Evolutionary conservation across 2,888 invertebrate species (phyloP), one percentile per base, ranked within the genome.

Genomic region (Epistrophe eligans): DNA sequence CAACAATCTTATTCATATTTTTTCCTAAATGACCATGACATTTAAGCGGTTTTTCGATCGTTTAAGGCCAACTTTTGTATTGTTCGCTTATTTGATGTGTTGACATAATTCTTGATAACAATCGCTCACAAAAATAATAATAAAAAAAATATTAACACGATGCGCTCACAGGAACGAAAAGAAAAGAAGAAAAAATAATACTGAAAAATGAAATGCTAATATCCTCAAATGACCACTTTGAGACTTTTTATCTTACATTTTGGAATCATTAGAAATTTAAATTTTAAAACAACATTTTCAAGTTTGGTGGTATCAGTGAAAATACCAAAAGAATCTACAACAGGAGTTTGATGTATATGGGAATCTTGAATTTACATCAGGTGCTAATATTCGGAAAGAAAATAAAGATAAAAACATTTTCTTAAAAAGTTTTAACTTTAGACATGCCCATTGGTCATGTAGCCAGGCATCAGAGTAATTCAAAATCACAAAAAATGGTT

Each of bases 301-400:
- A 57, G 32, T n/a, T 32, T 1, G 5, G n/a, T n/a, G n/a, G n/a
- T 32, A 57, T 57, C 28, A 10, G 57, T 11, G 57, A 10, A 57
- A 57, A 57, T 0, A 35, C 52, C 24, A 57, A 32, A 57, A 32
- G n/a, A 57, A 32, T n/a, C n/a, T 57, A 10, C 10, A 57, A 57
- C 8, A 35, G 32, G 57, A 57, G 32, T 57, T 35, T 57, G 32
- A 32, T 10, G 57, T 35, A 28, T 15, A 28, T 15, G 43, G 13
- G 6, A 9, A 32, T 57, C 32, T 57, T 57, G n/a, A 57, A 35
- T 57, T 57, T 57, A 8, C 57, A 35, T 57, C 32, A 57, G 57
- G 52, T 55, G 52, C 13, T 57, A 35, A 57, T n/a, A 35, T 57
- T 57, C 9, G 7, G 15, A 55, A 55, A 55, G 52, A 15, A 55